Conservation (phyloP, 2,113 vertebrate genomes). For the Tragelaphus strepsiceros region DNA sequence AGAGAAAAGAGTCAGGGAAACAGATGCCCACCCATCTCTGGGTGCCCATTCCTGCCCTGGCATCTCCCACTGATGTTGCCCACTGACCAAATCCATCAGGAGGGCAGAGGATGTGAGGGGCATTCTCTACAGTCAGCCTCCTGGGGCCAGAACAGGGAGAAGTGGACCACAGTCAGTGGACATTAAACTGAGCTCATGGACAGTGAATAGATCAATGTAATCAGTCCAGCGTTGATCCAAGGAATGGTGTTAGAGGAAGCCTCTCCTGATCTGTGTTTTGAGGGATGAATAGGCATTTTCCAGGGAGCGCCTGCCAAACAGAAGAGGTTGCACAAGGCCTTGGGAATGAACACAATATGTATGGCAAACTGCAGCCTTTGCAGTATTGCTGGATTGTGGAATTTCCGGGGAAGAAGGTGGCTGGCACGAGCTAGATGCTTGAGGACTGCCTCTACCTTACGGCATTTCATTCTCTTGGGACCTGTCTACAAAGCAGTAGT, state of each 20-base stretch:
- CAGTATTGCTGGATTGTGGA: neutral
- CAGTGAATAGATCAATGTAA: fast-evolving
- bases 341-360: neutral
- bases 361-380: neutral
- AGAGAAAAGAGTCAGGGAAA: too few species aligned
- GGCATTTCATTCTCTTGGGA: neutral
- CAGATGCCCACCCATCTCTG: fast-evolving
- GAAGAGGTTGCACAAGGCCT: neutral
- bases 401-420: neutral
- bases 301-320: neutral
- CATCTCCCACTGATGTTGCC: neutral
- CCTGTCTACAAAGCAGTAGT: fast-evolving
- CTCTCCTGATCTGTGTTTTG: neutral
- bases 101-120: fast-evolving
- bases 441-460: neutral
- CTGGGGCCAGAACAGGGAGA: too few species aligned
- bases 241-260: neutral
- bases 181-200: fast-evolving
- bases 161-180: fast-evolving
- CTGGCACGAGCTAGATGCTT: fast-evolving
- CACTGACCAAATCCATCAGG: neutral
- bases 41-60: too few species aligned
- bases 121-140: fast-evolving
- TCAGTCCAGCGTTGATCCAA: too few species aligned
- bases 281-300: neutral